A percentile compares a stretch with the other conserved stretches of the same genome.
phyloP scores from a whole-genome alignment of 1,140 invertebrate genomes.

The Pogonognathellus flavescens region DNA sequence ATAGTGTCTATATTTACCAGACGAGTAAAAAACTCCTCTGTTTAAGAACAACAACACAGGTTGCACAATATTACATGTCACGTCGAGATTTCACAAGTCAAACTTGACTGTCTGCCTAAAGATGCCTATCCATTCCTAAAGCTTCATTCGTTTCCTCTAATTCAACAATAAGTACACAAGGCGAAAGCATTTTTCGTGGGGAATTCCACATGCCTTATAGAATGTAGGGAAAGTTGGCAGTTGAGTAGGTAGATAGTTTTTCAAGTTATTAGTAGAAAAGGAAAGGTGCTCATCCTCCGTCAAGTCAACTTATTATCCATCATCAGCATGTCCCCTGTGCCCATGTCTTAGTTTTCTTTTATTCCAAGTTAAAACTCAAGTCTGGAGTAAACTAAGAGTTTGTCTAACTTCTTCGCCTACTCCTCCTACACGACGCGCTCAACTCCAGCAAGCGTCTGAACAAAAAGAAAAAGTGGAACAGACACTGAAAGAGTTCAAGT shows the following conservation, averaged over 20 bases:
- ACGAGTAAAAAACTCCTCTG: no score
- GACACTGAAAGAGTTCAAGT: constrained; percentile 35
- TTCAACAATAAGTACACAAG: no score
- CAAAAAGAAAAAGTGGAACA: constrained; percentile 41
- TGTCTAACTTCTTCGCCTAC: not conserved
- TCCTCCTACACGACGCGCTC: not conserved
- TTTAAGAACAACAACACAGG: no score
- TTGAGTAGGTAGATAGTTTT: constrained; percentile 12
- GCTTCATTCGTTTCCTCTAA: no score
- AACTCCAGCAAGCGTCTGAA: not conserved
- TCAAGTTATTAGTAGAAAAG: constrained; percentile 37
- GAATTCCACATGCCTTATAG: no score
- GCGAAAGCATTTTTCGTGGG: no score
- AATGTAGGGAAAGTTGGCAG: no score
- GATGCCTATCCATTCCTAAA: no score
- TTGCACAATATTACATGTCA: no score
- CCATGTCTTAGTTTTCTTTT: not conserved
- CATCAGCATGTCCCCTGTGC: constrained; percentile 45
- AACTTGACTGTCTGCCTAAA: no score
- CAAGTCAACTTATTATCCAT: constrained; percentile 50
- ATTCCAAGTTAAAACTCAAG: constrained; percentile 36
- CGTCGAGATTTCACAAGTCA: no score
- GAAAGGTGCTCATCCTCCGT: constrained; percentile 26
- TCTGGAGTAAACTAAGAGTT: not conserved
- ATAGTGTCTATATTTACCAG: no score